Evolutionary conservation across 2,888 invertebrate species (phyloP).

Genomic region (Limnephilus rhombicus): DNA sequence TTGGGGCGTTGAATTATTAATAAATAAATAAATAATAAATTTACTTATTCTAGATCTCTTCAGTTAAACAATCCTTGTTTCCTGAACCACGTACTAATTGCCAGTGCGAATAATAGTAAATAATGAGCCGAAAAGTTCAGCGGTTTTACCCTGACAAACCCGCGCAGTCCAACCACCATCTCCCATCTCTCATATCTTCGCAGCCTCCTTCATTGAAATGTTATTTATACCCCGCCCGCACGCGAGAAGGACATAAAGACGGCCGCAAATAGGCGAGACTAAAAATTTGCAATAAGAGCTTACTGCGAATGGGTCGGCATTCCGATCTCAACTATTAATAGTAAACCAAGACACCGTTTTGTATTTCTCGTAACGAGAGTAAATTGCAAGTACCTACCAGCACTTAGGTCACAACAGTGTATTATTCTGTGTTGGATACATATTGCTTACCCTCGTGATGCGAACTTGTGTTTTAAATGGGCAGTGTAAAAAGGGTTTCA

Average conservation of each 20-base stretch:
- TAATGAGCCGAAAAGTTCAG: constrained; percentile 3
- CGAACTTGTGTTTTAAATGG: background rate
- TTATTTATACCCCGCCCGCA: constrained; percentile 2
- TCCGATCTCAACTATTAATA: constrained; percentile 30
- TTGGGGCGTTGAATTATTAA: no score
- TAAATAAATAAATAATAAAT: no score
- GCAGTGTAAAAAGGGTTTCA: background rate
- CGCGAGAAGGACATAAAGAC: constrained; percentile 16
- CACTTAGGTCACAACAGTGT: background rate
- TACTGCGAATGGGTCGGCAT: constrained; percentile 29
- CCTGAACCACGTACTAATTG: background rate
- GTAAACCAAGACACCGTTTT: background rate
- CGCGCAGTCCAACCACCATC: background rate
- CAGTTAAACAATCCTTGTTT: background rate
- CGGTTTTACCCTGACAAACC: background rate
- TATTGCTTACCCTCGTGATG: background rate
- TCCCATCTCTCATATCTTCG: background rate
- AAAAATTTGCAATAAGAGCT: constrained; percentile 2
- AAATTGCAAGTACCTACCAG: background rate
- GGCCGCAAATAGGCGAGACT: constrained; percentile 21
- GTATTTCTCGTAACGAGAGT: background rate
- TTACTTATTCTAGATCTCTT: background rate
- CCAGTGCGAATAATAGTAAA: constrained; percentile 5
- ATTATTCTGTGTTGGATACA: background rate
- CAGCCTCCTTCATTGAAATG: constrained; percentile 17